Evolutionary conservation across 35 echinoderm and acorn worm genomes (phyloP).

Genomic region (Lytechinus pictus): DNA sequence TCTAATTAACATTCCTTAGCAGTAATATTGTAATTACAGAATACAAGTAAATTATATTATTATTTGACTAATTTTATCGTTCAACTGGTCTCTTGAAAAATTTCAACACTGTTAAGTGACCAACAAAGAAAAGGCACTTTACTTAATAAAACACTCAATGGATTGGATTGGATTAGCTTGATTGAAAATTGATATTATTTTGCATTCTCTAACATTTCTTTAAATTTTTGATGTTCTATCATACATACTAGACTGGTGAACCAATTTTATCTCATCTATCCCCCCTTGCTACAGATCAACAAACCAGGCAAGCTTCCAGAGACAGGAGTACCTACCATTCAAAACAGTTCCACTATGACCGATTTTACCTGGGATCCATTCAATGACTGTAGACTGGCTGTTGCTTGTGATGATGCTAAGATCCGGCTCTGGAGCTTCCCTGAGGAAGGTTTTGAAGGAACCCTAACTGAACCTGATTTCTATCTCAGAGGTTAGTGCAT

Average conservation of each 20-base stretch:
- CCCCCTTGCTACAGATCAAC: conserved; percentile 57
- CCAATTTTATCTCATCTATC: neutral
- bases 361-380: conserved; percentile 98
- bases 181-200: no score
- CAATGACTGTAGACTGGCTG: conserved; percentile 74
- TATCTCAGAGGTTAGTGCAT: conserved; percentile 54
- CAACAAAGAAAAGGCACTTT: no score
- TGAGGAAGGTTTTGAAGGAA: conserved; percentile 45
- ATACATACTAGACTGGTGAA: neutral
- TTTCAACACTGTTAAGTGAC: no score
- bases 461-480: conserved; percentile 57
- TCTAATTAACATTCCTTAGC: no score
- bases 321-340: conserved; percentile 64
- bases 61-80: no score
- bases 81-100: no score
- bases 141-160: no score
- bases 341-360: conserved; percentile 69
- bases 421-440: conserved; percentile 75
- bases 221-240: neutral
- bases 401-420: conserved; percentile 69
- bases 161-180: no score
- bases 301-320: conserved; percentile 80
- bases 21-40: no score
- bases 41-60: no score
- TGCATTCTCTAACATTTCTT: neutral